A percentile compares a stretch with the other conserved stretches of the same genome.
These are phyloP conservation scores for Drosophila paulistorum DNA, from an alignment of 1,140 invertebrate species.

Conservation along the genomic window DNA sequence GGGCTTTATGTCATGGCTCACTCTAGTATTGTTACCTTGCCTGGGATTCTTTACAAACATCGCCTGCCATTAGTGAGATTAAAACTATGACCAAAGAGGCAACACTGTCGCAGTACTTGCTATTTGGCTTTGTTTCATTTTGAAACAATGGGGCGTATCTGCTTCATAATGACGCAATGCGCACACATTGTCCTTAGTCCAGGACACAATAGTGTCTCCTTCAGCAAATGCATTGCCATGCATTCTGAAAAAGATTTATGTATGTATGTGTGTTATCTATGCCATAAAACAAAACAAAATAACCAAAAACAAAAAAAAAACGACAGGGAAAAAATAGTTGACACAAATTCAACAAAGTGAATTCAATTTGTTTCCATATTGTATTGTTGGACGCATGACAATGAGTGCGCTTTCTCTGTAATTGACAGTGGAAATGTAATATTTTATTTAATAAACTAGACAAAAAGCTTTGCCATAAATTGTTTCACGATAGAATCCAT, in stretches of 20 bases:
- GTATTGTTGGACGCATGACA: constrained; percentile 46
- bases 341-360: constrained; percentile 65
- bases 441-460: constrained; percentile 2
- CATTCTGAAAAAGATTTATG: constrained; percentile 16
- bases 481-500: neutral
- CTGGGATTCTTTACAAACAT: neutral
- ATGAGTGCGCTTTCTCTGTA: constrained; percentile 35
- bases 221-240: constrained; percentile 1
- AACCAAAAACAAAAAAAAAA: neutral
- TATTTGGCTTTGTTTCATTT: constrained; percentile 52
- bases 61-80: constrained; percentile 75
- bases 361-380: constrained; percentile 33
- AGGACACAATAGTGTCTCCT: constrained; percentile 3
- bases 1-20: neutral
- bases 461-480: neutral
- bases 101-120: constrained; percentile 55
- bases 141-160: constrained; percentile 66
- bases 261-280: constrained; percentile 46
- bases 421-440: constrained; percentile 64
- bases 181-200: constrained; percentile 43
- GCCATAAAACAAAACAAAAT: constrained; percentile 7
- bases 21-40: constrained; percentile 2
- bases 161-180: constrained; percentile 73
- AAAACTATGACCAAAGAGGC: constrained; percentile 66
- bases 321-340: constrained; percentile 58